A percentile compares a stretch with the other conserved stretches of the same genome.
These are phyloP conservation scores for Coregonus suidteri DNA, from an alignment of 2,797 vertebrate genomes.

Conservation along the genomic window DNA sequence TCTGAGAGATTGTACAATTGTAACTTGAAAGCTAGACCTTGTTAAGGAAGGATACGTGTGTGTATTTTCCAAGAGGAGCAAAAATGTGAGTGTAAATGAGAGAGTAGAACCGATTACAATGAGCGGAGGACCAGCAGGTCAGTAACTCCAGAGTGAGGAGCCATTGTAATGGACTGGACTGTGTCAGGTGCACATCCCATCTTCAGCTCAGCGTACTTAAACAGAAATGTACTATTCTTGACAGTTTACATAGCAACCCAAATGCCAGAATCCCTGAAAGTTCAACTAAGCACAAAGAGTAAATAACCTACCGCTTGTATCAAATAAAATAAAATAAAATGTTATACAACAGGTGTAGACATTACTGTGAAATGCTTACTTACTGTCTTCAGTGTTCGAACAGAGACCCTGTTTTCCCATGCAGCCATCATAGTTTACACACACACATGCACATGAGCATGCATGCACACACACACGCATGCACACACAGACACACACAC, in stretches of 20 bases:
- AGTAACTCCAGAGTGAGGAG: not conserved
- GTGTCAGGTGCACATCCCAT: not conserved
- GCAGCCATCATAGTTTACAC: too few species aligned
- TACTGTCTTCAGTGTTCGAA: not conserved
- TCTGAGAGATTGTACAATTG: not conserved
- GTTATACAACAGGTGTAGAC: too few species aligned
- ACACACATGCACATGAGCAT: not conserved
- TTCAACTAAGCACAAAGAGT: not conserved
- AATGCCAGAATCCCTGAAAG: not conserved
- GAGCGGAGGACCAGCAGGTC: not conserved
- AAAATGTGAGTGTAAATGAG: not conserved
- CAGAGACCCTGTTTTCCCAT: not conserved
- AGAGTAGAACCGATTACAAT: not conserved
- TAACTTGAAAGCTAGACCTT: not conserved
- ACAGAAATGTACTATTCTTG: not conserved
- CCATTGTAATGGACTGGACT: not conserved
- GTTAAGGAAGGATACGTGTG: not conserved
- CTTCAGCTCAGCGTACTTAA: not conserved
- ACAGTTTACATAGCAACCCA: conserved; percentile 6
- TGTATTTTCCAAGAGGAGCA: not conserved
- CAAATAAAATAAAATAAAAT: too few species aligned
- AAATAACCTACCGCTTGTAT: not conserved
- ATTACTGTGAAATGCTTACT: too few species aligned
- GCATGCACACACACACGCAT: conserved; percentile 1
- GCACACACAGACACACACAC: not conserved